A percentile compares a stretch with the other conserved stretches of the same genome.
phyloP scores from a whole-genome alignment of 2,888 invertebrate species.

The Drosophila leonis region DNA sequence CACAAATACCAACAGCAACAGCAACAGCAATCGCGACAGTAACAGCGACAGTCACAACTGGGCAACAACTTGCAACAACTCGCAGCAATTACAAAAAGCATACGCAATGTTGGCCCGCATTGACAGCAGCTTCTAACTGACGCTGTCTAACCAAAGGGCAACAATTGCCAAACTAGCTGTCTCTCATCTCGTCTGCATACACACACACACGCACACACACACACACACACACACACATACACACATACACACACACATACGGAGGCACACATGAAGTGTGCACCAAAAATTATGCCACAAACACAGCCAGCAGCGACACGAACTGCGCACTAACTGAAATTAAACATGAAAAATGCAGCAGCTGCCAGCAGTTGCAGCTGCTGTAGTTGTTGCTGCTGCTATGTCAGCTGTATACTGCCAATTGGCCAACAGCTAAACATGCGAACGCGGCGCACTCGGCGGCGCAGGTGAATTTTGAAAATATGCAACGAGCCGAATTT shows the following conservation, averaged over 20 bases:
- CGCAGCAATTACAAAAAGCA: conserved; percentile 57
- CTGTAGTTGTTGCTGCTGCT: conserved; percentile 6
- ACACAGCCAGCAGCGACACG: conserved; percentile 29
- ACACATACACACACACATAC: not conserved
- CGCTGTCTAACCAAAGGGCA: conserved; percentile 22
- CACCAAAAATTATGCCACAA: conserved; percentile 46
- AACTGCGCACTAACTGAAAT: conserved; percentile 74
- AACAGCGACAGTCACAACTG: conserved; percentile 9
- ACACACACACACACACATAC: not conserved
- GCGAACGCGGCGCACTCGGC: conserved; percentile 1
- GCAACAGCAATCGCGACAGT: not conserved
- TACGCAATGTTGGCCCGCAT: conserved; percentile 61
- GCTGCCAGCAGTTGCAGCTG: conserved; percentile 23
- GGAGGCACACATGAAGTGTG: conserved; percentile 8
- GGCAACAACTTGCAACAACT: conserved; percentile 3
- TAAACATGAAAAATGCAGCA: conserved; percentile 78
- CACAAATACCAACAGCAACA: conserved; percentile 18
- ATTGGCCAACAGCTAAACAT: conserved; percentile 40
- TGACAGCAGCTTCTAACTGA: conserved; percentile 51
- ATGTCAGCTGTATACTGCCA: conserved; percentile 31
- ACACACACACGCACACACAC: not conserved
- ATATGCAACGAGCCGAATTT: conserved; percentile 74
- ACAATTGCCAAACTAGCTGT: conserved; percentile 31
- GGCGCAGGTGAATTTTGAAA: conserved; percentile 54
- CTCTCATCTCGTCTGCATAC: conserved; percentile 11